These are phyloP conservation scores for Lamproptera curius DNA, from an alignment of 2,888 invertebrate genomes.

Conservation along the genomic window DNA sequence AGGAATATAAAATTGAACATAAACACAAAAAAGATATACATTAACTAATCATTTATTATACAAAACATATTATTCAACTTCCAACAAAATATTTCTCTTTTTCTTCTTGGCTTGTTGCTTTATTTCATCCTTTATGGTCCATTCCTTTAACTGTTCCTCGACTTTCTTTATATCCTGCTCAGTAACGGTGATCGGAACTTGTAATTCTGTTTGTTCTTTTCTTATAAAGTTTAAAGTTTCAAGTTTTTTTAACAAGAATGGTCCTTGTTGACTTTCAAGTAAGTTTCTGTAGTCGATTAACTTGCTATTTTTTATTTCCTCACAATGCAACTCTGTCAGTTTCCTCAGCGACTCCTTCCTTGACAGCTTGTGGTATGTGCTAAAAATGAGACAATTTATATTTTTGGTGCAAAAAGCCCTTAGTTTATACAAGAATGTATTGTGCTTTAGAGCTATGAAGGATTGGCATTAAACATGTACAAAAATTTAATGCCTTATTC, in stretches of 20 bases:
- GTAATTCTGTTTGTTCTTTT: conserved; percentile 84
- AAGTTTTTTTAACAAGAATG: conserved; percentile 85
- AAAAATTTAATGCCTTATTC: too few species aligned
- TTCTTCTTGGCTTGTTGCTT: conserved; percentile 61
- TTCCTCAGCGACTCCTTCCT: conserved; percentile 85
- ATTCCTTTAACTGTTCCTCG: conserved; percentile 74
- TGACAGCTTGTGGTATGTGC: conserved; percentile 73
- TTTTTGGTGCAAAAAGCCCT: too few species aligned
- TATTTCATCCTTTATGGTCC: conserved; percentile 56
- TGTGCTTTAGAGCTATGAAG: too few species aligned
- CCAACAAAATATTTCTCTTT: conserved; percentile 51
- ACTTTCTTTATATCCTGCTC: conserved; percentile 82
- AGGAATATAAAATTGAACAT: neutral
- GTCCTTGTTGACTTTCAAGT: conserved; percentile 84
- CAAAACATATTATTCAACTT: conserved; percentile 25
- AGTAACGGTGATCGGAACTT: conserved; percentile 80
- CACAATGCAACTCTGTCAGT: conserved; percentile 85
- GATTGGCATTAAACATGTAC: too few species aligned
- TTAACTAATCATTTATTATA: conserved; percentile 28
- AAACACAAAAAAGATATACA: conserved; percentile 12
- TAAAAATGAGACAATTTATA: too few species aligned
- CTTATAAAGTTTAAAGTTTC: conserved; percentile 84
- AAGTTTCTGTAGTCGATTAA: conserved; percentile 80
- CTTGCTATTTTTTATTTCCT: conserved; percentile 81
- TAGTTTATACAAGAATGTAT: too few species aligned